Conservation (phyloP, 2,113 vertebrate genomes). For the Scomber colias region DNA sequence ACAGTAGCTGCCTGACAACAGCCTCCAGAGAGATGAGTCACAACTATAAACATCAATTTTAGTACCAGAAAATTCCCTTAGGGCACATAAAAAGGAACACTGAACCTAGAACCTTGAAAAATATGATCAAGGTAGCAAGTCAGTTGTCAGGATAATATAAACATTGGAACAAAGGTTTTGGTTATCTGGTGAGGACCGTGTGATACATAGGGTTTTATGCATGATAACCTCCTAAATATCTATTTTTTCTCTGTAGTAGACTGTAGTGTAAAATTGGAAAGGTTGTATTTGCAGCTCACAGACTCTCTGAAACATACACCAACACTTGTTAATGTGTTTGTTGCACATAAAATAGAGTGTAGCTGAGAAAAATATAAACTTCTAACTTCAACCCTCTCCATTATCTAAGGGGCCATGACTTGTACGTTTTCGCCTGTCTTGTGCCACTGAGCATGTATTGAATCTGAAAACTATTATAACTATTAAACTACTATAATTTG, state of each 20-base stretch:
- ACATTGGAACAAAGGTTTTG: too few species aligned
- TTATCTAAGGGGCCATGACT: constrained; percentile 1
- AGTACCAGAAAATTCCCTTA: too few species aligned
- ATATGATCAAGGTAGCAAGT: too few species aligned
- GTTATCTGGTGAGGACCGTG: too few species aligned
- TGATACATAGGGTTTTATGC: neutral
- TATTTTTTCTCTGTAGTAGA: neutral
- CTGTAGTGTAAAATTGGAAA: neutral
- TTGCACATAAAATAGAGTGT: neutral
- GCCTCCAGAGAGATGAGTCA: too few species aligned
- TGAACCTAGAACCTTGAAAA: too few species aligned
- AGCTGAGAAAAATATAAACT: neutral
- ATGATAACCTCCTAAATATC: neutral
- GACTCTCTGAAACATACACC: neutral
- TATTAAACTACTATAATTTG: too few species aligned
- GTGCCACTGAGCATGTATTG: neutral
- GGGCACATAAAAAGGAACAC: too few species aligned
- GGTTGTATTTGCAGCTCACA: neutral
- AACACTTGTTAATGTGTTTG: neutral
- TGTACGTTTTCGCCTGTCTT: neutral
- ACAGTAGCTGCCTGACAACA: too few species aligned
- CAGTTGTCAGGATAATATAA: too few species aligned
- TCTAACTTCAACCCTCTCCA: neutral
- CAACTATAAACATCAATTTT: too few species aligned
- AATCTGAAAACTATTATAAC: neutral